Base-by-base conservation (phyloP, 2,797 vertebrate species). In the Rhinophrynus dorsalis region DNA sequence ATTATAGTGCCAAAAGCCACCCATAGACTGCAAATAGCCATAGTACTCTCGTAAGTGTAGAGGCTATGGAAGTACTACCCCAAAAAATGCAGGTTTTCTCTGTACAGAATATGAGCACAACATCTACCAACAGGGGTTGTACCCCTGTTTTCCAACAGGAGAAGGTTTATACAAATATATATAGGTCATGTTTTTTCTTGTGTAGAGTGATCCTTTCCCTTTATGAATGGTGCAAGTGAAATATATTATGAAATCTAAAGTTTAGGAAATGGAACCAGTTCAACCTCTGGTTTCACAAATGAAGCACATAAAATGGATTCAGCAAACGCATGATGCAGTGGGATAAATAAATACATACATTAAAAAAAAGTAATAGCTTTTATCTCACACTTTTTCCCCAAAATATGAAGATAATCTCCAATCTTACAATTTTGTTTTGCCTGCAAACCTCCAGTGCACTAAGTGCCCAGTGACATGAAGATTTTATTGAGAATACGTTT, bases 271-370 rank as follows among this genome's bases (percentile, higher is more conserved):
- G 45, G 74, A 84, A 77, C 76, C 68, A 80, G 74, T 78, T 58
- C 67, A 75, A 40, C 68, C 56, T 84, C 67, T 83, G 66, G 37
- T 80, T 85, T 87, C 83, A 86, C 71, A 83, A 81, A 77, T 78
- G 80, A 82, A 79, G 47, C 57, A 67, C 50, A 76, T 76, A 42
- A 15, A 15, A 48, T 62, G 33, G 38, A 11, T 15, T 74, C 74
- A 17, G 57, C 62, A 44, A 12, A 42, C 67, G 40, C 40, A 15
- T 68, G 33, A 44, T 29, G 6, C 44, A 20, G 0, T 78, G 67
- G 27, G 23, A 62, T 60, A 45, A 64, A 42, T 26, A 18, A 52
- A 29, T 29, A 38, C 12, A 68, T n/a, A n/a, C n/a, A n/a, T n/a
- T n/a, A 29, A 51, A 32, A 38, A 45, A 37, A 2, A 33, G 60